Percentiles rank a stretch among this genome's conserved stretches.
phyloP scores from a whole-genome alignment of 2,113 vertebrate genomes.

The Odocoileus hemionus region DNA sequence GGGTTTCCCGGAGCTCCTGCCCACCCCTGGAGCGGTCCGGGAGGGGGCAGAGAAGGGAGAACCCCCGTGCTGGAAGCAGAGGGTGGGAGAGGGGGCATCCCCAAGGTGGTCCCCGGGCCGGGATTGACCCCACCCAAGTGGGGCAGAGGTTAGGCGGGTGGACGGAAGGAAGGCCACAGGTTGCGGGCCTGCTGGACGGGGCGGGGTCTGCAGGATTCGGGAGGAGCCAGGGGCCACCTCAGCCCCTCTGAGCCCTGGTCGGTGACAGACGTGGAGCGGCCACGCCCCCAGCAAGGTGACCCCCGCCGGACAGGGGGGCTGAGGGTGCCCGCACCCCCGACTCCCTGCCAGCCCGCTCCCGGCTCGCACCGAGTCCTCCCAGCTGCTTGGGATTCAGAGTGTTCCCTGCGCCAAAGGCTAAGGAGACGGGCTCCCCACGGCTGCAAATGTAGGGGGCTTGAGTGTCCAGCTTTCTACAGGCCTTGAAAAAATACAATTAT shows the following conservation, averaged over 20 bases:
- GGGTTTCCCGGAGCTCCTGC: not conserved
- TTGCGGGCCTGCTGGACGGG: not conserved
- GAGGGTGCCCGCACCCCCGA: too few relatives aligned
- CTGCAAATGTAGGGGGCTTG: rapidly evolving
- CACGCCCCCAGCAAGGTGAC: not conserved
- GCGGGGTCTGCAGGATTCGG: not conserved
- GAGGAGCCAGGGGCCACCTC: not conserved
- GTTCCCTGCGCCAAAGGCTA: not conserved
- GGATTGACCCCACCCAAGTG: not conserved
- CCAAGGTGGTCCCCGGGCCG: not conserved
- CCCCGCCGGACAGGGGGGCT: not conserved
- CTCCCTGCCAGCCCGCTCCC: not conserved
- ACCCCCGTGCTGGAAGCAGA: not conserved
- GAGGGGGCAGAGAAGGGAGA: not conserved
- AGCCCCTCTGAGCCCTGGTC: not conserved
- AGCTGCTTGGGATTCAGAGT: not conserved
- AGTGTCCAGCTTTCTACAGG: not conserved
- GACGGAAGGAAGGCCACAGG: not conserved
- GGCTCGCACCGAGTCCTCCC: not conserved
- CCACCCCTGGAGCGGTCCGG: not conserved
- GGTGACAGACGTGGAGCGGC: not conserved
- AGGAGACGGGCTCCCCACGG: not conserved
- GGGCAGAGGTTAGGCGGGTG: not conserved
- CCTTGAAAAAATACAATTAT: too few relatives aligned
- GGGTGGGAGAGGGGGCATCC: not conserved